These are phyloP conservation scores for Pelecanus crispus DNA, from an alignment of 2,113 vertebrate species.

Conservation along the genomic window DNA sequence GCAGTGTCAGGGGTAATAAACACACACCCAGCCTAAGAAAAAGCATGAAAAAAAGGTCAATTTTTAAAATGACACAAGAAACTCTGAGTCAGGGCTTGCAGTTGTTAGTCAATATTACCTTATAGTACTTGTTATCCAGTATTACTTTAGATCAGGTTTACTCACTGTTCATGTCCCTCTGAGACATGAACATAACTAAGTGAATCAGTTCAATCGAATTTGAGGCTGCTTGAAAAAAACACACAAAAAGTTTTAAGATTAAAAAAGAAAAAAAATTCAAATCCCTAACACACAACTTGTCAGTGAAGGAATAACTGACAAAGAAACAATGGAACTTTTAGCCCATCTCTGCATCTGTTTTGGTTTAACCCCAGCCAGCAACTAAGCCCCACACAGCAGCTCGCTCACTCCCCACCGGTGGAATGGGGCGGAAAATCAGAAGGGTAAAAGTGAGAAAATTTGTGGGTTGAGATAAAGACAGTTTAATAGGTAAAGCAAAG, in stretches of 20 bases:
- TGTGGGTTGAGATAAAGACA: no score
- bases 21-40: neutral
- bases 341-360: no score
- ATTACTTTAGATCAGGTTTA: neutral
- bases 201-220: neutral
- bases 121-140: neutral
- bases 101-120: neutral
- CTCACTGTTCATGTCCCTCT: neutral
- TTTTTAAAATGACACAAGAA: neutral
- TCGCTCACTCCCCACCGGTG: no score
- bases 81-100: neutral
- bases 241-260: neutral
- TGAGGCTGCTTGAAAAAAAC: neutral
- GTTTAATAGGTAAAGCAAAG: no score
- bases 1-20: neutral
- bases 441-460: no score
- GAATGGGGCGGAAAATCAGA: no score
- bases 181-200: neutral
- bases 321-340: neutral
- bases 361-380: no score
- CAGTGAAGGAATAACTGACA: neutral
- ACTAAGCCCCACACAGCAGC: no score
- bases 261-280: neutral
- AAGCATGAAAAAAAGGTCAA: neutral
- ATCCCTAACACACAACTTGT: neutral